Evolutionary conservation across 2,888 invertebrate species (phyloP).

Genomic region (Thymelicus lineola): DNA sequence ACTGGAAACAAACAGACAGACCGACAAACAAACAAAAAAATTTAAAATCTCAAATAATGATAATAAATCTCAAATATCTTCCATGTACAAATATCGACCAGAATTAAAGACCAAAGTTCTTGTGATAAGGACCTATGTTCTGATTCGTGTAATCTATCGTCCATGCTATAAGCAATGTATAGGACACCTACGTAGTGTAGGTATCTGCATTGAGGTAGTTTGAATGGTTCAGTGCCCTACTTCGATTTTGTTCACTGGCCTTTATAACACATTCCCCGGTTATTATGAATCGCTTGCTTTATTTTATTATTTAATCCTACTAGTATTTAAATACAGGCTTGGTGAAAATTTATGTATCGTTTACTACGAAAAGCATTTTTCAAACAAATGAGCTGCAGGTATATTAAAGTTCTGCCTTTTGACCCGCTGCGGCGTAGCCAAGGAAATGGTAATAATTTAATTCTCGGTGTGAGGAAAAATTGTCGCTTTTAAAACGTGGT

Average conservation of each 20-base stretch:
- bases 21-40: too few species aligned
- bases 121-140: too few species aligned
- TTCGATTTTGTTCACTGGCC: constrained; percentile 13
- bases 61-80: too few species aligned
- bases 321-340: neutral
- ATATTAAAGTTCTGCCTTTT: constrained; percentile 1
- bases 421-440: constrained; percentile 1
- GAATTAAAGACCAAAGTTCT: too few species aligned
- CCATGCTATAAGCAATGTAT: neutral
- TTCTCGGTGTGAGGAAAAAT: too few species aligned
- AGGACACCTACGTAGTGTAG: neutral
- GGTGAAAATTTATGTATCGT: constrained; percentile 7
- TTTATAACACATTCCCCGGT: constrained; percentile 5
- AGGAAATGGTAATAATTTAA: neutral
- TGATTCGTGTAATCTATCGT: neutral
- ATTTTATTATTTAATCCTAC: constrained; percentile 8
- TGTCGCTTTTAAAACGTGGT: too few species aligned
- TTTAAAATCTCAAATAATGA: too few species aligned
- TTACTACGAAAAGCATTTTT: neutral
- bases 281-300: constrained; percentile 6
- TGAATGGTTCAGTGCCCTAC: constrained; percentile 3
- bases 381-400: constrained; percentile 8
- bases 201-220: constrained; percentile 1
- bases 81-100: too few species aligned
- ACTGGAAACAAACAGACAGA: too few species aligned